Conservation (phyloP, 2,113 vertebrate genomes). For the Todiramphus saurophagus region DNA sequence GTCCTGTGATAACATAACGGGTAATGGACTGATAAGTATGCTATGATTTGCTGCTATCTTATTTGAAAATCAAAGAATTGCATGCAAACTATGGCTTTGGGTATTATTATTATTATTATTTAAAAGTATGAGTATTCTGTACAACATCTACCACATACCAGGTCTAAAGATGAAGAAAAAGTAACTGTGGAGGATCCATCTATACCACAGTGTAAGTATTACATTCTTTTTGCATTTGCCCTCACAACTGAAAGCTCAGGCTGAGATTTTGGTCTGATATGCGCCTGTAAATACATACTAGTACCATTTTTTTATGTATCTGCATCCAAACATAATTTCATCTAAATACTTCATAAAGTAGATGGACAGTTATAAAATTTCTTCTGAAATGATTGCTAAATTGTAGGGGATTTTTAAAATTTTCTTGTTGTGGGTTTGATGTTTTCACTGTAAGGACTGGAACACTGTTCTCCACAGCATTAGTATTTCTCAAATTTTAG, state of each 20-base stretch:
- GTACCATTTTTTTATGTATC: background rate
- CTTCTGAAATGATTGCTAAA: background rate
- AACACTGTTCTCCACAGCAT: background rate
- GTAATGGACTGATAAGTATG: rapidly evolving
- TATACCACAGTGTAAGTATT: background rate
- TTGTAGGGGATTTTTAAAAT: background rate
- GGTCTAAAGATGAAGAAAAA: background rate
- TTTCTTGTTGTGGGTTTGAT: background rate
- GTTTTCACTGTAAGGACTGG: background rate
- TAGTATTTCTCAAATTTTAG: background rate
- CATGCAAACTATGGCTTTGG: background rate
- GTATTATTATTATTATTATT: background rate
- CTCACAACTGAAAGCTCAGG: rapidly evolving
- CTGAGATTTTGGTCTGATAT: background rate
- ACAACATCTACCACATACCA: background rate
- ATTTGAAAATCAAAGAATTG: background rate
- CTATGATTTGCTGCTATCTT: background rate
- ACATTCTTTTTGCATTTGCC: background rate
- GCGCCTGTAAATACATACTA: background rate
- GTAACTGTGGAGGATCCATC: background rate
- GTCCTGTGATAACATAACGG: background rate
- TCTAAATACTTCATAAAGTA: background rate
- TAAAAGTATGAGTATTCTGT: background rate
- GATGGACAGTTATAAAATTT: background rate
- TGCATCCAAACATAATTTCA: background rate